Percentiles rank a stretch among this genome's conserved stretches.
phyloP scores from a whole-genome alignment of 1,140 invertebrate species.

The Megathymus violae region DNA sequence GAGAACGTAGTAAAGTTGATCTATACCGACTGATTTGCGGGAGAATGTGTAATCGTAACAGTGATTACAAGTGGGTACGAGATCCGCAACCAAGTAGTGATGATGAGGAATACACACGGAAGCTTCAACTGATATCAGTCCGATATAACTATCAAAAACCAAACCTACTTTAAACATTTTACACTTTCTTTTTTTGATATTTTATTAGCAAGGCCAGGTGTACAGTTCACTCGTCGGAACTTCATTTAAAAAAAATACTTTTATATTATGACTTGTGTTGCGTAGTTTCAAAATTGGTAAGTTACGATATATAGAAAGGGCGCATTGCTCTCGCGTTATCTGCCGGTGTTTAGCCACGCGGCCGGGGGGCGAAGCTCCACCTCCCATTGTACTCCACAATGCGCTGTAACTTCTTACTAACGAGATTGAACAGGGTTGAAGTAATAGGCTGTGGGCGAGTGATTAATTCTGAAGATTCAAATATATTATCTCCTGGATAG shows the following conservation, averaged over 20 bases:
- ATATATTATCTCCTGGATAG: too few relatives aligned
- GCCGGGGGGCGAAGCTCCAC: slow-evolving; percentile 56
- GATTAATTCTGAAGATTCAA: slow-evolving; percentile 14
- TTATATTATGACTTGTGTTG: slow-evolving; percentile 8
- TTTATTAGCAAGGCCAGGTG: too few relatives aligned
- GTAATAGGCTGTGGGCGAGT: slow-evolving; percentile 34
- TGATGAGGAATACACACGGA: too few relatives aligned
- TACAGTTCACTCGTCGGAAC: not conserved
- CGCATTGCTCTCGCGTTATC: slow-evolving; percentile 30
- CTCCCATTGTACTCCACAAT: slow-evolving; percentile 75
- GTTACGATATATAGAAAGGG: slow-evolving; percentile 31
- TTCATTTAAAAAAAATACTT: slow-evolving; percentile 8
- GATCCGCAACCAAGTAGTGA: too few relatives aligned
- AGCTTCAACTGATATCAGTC: too few relatives aligned
- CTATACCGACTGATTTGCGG: too few relatives aligned
- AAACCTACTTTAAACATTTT: too few relatives aligned
- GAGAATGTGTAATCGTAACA: too few relatives aligned
- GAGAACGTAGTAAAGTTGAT: too few relatives aligned
- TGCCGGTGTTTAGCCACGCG: slow-evolving; percentile 59
- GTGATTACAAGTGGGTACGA: too few relatives aligned
- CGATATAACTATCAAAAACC: too few relatives aligned
- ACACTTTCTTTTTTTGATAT: too few relatives aligned
- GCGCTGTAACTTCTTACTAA: slow-evolving; percentile 76
- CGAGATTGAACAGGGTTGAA: slow-evolving; percentile 55
- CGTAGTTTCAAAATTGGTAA: slow-evolving; percentile 17